Evolutionary conservation across 2,797 vertebrate genomes (phyloP).

Genomic region (Monodelphis domestica): DNA sequence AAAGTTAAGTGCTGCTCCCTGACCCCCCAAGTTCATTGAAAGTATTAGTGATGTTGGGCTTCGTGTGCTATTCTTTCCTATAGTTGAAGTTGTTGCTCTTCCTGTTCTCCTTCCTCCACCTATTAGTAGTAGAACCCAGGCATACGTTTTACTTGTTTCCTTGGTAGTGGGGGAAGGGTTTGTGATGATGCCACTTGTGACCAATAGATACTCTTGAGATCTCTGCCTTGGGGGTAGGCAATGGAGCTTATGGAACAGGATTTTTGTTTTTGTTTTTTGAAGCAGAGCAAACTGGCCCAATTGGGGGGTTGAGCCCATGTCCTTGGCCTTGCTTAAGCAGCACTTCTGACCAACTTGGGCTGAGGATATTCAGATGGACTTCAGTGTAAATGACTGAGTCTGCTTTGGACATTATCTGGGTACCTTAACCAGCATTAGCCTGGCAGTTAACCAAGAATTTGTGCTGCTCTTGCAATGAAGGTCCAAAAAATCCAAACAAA

Average conservation of each 20-base stretch:
- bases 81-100: constrained; percentile 59
- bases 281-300: constrained; percentile 44
- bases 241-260: neutral
- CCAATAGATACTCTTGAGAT: constrained; percentile 38
- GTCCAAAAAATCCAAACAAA: constrained; percentile 73
- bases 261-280: constrained; percentile 60
- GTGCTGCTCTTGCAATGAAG: constrained; percentile 81
- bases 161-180: constrained; percentile 56
- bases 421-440: constrained; percentile 38
- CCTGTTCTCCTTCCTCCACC: neutral
- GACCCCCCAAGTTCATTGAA: constrained; percentile 43
- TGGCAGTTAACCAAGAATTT: constrained; percentile 73
- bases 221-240: constrained; percentile 53
- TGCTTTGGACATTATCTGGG: constrained; percentile 55
- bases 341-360: constrained; percentile 46
- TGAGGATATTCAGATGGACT: constrained; percentile 39
- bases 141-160: constrained; percentile 63
- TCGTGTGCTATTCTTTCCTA: constrained; percentile 52
- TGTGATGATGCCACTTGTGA: constrained; percentile 53
- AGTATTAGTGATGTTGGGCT: constrained; percentile 47
- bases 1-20: constrained; percentile 51
- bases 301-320: constrained; percentile 39
- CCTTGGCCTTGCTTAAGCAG: constrained; percentile 48
- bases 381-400: constrained; percentile 39
- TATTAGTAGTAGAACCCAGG: constrained; percentile 40